A percentile compares a stretch with the other conserved stretches of the same genome.
Conservation (phyloP, 2,888 invertebrate genomes). For the Terebella lapidaria region DNA sequence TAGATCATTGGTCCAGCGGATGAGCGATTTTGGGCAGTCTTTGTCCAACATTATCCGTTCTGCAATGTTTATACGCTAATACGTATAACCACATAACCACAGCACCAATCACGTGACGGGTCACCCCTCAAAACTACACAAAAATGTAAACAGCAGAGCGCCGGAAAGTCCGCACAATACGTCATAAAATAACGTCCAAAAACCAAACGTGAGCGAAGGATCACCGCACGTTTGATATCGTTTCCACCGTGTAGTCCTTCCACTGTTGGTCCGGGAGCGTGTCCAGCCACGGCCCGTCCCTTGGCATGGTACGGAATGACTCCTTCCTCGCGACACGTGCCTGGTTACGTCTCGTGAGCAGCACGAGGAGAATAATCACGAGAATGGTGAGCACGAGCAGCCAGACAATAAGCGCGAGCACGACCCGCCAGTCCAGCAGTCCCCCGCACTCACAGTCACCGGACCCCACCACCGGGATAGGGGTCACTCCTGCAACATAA, state of each 20-base stretch:
- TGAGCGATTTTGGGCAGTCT: too few species aligned
- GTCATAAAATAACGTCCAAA: too few species aligned
- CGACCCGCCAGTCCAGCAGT: neutral
- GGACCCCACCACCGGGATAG: neutral
- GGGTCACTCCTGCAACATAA: too few species aligned
- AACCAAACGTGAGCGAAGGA: too few species aligned
- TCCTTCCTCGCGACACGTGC: neutral
- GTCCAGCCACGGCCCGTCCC: constrained; percentile 1
- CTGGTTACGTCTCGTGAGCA: neutral
- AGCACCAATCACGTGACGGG: too few species aligned
- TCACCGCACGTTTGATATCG: constrained; percentile 1
- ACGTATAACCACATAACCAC: too few species aligned
- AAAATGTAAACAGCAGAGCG: too few species aligned
- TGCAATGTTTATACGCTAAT: too few species aligned
- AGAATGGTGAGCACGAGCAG: constrained; percentile 3
- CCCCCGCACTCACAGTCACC: constrained; percentile 3
- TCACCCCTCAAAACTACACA: too few species aligned
- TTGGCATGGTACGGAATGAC: neutral
- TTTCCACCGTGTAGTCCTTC: constrained; percentile 6
- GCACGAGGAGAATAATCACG: neutral
- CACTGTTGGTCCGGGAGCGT: constrained; percentile 1
- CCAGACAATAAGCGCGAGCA: constrained; percentile 3
- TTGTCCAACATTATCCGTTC: too few species aligned
- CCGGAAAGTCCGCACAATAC: too few species aligned
- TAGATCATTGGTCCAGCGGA: too few species aligned